A percentile compares a stretch with the other conserved stretches of the same genome.
These are phyloP conservation scores for Micrastur ruficollis DNA, from an alignment of 2,797 vertebrate species.

Conservation along the genomic window DNA sequence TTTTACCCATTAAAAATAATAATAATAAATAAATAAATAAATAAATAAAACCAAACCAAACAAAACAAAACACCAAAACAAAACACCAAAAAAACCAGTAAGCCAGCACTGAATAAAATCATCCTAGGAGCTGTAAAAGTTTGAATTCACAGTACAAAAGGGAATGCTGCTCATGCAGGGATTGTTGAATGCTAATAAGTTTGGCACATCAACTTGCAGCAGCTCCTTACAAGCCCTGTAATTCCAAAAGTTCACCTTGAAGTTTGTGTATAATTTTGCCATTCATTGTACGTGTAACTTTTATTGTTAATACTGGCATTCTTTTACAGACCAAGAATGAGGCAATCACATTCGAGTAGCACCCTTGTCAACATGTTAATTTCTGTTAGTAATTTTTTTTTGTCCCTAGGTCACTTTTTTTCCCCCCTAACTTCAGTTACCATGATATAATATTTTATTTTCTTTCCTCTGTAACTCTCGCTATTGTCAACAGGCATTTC, in stretches of 20 bases:
- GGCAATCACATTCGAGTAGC: not conserved
- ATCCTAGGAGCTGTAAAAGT: constrained; percentile 8
- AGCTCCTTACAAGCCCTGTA: not conserved
- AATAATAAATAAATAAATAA: not conserved
- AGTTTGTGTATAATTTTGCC: constrained; percentile 25
- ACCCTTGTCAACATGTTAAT: constrained; percentile 5
- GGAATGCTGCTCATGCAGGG: not conserved
- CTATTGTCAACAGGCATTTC: not conserved
- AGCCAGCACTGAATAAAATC: constrained; percentile 13
- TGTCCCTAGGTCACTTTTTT: not conserved
- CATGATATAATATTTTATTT: not conserved
- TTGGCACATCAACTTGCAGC: not conserved
- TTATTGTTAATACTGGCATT: constrained; percentile 9
- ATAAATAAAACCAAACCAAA: no score
- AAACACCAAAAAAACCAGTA: not conserved
- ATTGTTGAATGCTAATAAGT: constrained; percentile 46
- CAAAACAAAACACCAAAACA: no score
- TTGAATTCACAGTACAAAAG: constrained; percentile 23
- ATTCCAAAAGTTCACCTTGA: constrained; percentile 66
- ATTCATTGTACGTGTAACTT: not conserved
- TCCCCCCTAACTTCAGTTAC: not conserved
- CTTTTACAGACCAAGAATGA: not conserved
- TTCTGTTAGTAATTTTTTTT: not conserved
- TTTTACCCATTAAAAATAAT: constrained; percentile 16
- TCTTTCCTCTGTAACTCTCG: not conserved